Percentiles rank a stretch among this genome's conserved stretches.
These are phyloP conservation scores for Lapara coniferarum DNA, from an alignment of 2,888 invertebrate species.

Conservation along the genomic window DNA sequence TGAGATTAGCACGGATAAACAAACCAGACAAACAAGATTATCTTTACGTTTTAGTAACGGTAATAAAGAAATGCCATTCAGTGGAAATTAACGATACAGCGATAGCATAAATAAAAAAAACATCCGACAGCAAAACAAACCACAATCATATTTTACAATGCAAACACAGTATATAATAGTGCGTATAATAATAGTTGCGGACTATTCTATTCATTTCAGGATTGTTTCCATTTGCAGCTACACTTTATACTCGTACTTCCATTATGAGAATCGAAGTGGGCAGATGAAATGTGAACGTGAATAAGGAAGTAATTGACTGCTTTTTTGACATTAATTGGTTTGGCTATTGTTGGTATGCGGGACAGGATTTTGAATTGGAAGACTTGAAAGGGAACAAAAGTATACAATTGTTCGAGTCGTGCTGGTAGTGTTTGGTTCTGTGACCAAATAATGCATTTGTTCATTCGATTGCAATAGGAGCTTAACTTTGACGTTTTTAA, in stretches of 20 bases:
- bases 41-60: no score
- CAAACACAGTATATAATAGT: slow-evolving; percentile 35
- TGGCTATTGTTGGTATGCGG: slow-evolving; percentile 31
- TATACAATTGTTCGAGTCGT: background rate
- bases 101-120: background rate
- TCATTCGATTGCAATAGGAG: no score
- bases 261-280: slow-evolving; percentile 37
- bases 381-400: background rate
- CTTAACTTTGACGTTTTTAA: no score
- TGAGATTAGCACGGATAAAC: no score
- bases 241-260: slow-evolving; percentile 32
- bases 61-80: no score
- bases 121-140: slow-evolving; percentile 23
- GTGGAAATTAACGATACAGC: background rate
- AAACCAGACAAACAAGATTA: no score
- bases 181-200: slow-evolving; percentile 21
- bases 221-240: slow-evolving; percentile 35
- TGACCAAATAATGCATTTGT: no score
- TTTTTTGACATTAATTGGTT: slow-evolving; percentile 23
- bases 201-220: slow-evolving; percentile 24
- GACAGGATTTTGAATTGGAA: slow-evolving; percentile 25
- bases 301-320: slow-evolving; percentile 19
- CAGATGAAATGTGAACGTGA: slow-evolving; percentile 25
- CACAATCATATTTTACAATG: slow-evolving; percentile 17
- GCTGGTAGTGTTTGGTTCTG: background rate